These are phyloP conservation scores for Dynastes maya DNA, from an alignment of 2,888 invertebrate genomes.

Conservation along the genomic window DNA sequence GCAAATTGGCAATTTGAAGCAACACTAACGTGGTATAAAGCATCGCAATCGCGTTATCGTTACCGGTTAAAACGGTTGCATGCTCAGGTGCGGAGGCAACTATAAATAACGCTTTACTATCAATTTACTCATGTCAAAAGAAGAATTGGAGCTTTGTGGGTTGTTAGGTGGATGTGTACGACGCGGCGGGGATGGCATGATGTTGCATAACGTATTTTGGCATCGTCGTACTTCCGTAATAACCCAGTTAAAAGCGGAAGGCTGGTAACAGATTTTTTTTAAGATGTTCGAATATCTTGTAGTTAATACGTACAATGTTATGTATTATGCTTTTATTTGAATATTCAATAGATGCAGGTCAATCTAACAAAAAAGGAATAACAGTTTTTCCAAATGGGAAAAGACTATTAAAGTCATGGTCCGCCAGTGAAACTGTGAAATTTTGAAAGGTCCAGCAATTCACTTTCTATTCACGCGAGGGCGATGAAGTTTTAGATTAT, in stretches of 20 bases:
- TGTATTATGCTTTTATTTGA: no score
- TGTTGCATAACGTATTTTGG: background rate
- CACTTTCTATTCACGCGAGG: no score
- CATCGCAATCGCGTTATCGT: background rate
- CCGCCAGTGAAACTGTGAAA: no score
- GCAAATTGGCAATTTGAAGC: slow-evolving; percentile 32
- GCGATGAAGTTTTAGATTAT: no score
- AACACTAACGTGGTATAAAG: slow-evolving; percentile 9
- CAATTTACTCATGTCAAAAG: slow-evolving; percentile 38
- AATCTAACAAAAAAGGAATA: no score
- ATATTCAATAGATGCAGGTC: no score
- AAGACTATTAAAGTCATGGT: no score
- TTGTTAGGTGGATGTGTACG: background rate
- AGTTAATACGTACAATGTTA: no score
- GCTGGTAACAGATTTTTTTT: no score
- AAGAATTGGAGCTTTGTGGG: slow-evolving; percentile 20
- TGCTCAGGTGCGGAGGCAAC: slow-evolving; percentile 32
- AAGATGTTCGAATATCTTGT: no score
- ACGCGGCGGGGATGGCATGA: background rate
- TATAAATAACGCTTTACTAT: slow-evolving; percentile 42
- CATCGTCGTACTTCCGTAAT: background rate
- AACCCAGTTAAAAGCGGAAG: background rate
- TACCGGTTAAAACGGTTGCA: slow-evolving; percentile 24
- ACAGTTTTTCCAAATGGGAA: no score
- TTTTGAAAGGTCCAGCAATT: no score